A percentile compares a stretch with the other conserved stretches of the same genome.
Evolutionary conservation across 2,797 vertebrate species (phyloP).

Genomic region (Cirrhinus molitorella): DNA sequence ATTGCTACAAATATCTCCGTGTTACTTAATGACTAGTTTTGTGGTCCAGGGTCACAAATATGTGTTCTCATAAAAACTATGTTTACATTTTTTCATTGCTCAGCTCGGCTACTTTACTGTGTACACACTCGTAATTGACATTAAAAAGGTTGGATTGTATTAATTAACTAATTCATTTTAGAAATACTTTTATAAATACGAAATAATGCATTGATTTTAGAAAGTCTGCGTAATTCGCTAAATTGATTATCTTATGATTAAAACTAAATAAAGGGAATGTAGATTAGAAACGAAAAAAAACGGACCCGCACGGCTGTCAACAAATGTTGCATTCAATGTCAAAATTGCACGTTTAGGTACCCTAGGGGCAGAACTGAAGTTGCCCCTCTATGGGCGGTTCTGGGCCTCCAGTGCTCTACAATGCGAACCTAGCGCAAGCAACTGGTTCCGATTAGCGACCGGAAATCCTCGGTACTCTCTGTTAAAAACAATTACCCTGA

Average conservation of each 20-base stretch:
- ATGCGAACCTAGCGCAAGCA: slow-evolving; percentile 78
- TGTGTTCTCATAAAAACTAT: not conserved
- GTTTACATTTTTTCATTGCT: not conserved
- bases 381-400: slow-evolving; percentile 61
- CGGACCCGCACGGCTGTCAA: not conserved
- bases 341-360: slow-evolving; percentile 16
- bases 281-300: not conserved
- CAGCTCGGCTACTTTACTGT: too few species aligned
- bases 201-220: not conserved
- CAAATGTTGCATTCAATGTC: slow-evolving; percentile 13
- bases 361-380: slow-evolving; percentile 5
- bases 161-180: too few species aligned
- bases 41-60: not conserved
- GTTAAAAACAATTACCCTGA: slow-evolving; percentile 87
- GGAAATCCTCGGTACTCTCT: slow-evolving; percentile 87
- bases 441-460: slow-evolving; percentile 87
- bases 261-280: not conserved
- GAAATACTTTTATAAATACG: not conserved
- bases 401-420: slow-evolving; percentile 76
- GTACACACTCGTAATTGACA: not conserved
- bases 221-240: not conserved
- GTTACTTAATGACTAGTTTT: too few species aligned
- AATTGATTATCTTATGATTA: not conserved
- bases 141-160: too few species aligned
- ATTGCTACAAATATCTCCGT: too few species aligned